A percentile compares a stretch with the other conserved stretches of the same genome.
Evolutionary conservation across 2,797 vertebrate genomes (phyloP).

Genomic region (Alfaro cultratus): DNA sequence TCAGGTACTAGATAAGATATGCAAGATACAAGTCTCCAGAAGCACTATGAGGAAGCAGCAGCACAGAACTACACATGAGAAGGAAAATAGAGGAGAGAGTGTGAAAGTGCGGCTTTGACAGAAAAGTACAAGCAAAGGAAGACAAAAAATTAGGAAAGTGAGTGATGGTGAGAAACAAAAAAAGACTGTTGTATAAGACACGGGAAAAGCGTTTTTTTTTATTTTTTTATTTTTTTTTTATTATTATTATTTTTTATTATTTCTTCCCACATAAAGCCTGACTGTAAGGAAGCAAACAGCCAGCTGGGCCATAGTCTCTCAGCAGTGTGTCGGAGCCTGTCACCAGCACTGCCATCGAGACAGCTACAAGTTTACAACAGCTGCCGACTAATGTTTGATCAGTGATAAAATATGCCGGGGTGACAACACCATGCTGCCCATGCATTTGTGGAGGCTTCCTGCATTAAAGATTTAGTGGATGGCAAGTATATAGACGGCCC

Average conservation of each 20-base stretch:
- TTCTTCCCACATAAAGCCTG: constrained; percentile 68
- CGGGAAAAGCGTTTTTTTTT: constrained; percentile 29
- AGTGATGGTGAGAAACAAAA: constrained; percentile 29
- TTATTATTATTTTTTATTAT: constrained; percentile 38
- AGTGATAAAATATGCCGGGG: constrained; percentile 94
- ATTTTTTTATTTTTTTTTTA: not conserved
- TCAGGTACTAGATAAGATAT: constrained; percentile 49
- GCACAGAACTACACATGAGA: constrained; percentile 4
- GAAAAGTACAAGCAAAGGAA: constrained; percentile 35
- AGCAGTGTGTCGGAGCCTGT: constrained; percentile 80
- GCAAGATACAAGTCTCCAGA: constrained; percentile 46
- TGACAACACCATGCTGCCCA: constrained; percentile 91
- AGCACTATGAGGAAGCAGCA: constrained; percentile 52
- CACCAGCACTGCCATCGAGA: constrained; percentile 83
- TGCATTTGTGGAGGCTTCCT: constrained; percentile 86
- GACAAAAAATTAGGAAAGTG: constrained; percentile 49
- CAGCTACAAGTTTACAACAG: constrained; percentile 90
- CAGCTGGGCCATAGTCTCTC: constrained; percentile 82
- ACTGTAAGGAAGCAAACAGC: constrained; percentile 73
- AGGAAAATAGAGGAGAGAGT: constrained; percentile 1
- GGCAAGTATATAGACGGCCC: constrained; percentile 80
- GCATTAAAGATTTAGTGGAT: constrained; percentile 93
- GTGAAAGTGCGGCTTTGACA: constrained; percentile 32
- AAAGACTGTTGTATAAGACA: constrained; percentile 26
- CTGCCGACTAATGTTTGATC: constrained; percentile 94